Conservation (phyloP, 1,140 invertebrate species). For the Sarcophaga peregrina region DNA sequence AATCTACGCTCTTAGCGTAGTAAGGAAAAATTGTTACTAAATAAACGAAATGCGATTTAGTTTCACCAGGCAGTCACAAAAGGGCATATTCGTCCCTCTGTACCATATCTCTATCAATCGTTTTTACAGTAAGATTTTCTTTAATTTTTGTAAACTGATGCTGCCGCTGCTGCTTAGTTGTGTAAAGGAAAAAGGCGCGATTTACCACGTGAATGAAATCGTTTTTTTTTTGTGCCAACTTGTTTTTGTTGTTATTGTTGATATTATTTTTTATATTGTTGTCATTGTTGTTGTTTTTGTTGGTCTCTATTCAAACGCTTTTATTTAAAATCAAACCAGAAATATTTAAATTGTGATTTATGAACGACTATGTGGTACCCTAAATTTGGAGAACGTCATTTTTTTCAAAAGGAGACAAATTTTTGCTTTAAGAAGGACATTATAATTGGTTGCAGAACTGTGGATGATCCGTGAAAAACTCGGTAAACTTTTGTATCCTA, state of each 20-base stretch:
- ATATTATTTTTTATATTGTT: constrained; percentile 28
- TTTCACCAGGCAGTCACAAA: constrained; percentile 15
- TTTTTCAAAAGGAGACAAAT: too few species aligned
- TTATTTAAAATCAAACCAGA: background rate
- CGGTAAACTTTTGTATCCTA: too few species aligned
- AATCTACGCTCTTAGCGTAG: background rate
- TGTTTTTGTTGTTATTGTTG: constrained; percentile 18
- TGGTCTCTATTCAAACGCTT: background rate
- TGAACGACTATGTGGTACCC: too few species aligned
- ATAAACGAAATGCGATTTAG: background rate
- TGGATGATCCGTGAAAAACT: too few species aligned
- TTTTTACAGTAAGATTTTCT: background rate
- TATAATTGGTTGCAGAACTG: too few species aligned
- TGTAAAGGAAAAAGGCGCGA: constrained; percentile 23
- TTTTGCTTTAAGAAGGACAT: too few species aligned
- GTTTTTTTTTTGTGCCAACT: background rate
- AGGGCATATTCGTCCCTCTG: background rate
- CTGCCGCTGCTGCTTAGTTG: background rate
- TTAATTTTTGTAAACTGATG: background rate
- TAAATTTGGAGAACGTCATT: too few species aligned
- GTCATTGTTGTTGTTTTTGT: constrained; percentile 11
- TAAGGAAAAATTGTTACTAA: background rate
- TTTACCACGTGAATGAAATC: constrained; percentile 37
- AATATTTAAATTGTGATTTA: background rate
- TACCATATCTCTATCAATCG: background rate